Percentiles rank a stretch among this genome's conserved stretches.
phyloP scores from a whole-genome alignment of 2,797 vertebrate species.

The Sylvilagus floridanus region DNA sequence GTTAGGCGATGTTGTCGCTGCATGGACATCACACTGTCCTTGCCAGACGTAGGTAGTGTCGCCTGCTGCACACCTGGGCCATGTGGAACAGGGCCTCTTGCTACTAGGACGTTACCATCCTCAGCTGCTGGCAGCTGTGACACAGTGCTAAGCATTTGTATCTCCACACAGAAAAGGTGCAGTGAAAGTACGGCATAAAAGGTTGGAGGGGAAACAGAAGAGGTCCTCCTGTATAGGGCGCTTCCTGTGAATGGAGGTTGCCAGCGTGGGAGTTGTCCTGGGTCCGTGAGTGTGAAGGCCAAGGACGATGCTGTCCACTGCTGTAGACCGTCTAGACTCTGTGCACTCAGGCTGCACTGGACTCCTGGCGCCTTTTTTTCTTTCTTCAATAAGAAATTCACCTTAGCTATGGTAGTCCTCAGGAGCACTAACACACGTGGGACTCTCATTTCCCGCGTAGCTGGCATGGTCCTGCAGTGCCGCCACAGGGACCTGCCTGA shows the following conservation, averaged over 20 bases:
- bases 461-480: not conserved
- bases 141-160: not conserved
- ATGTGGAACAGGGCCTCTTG: not conserved
- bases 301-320: not conserved
- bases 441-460: not conserved
- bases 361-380: too few species aligned
- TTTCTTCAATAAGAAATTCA: not conserved
- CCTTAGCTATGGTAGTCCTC: too few species aligned
- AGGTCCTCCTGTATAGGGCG: too few species aligned
- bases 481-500: too few species aligned
- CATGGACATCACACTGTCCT: not conserved
- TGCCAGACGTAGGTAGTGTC: not conserved
- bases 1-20: not conserved
- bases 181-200: not conserved
- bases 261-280: not conserved
- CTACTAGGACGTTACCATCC: not conserved
- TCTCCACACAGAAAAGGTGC: not conserved
- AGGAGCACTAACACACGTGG: not conserved
- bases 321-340: not conserved
- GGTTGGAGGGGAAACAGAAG: not conserved
- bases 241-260: not conserved
- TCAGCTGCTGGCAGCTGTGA: not conserved
- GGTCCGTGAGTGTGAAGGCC: not conserved
- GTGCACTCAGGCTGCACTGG: not conserved
- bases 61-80: not conserved